Base-by-base conservation (phyloP, 2,797 vertebrate species). In the Micromesistius poutassou region DNA sequence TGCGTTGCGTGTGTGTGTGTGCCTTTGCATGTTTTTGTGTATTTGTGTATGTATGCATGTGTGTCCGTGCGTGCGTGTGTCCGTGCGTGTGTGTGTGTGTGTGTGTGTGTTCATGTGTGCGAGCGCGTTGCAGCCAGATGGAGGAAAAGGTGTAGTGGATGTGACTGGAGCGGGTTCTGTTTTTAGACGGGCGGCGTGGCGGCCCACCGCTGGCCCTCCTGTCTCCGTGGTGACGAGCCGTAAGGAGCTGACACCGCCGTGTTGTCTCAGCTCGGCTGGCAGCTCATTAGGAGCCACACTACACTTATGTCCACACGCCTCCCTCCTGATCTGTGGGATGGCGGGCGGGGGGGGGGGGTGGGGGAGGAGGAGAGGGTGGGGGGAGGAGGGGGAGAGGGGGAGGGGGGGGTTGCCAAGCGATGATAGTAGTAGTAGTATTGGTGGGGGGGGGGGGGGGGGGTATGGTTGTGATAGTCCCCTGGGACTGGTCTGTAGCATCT, bases 201-300 rank as follows among this genome's bases (percentile, higher is more conserved):
- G 85, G 90, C 85, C 81, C 83, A 71, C 84, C 83, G 78, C 80
- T 80, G 76, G 75, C 79, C 78, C 72, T 71, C 0, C 72, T 81
- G 79, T 86, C 46, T 55, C 46, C 55, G 13, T 84, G 89, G 87
- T 87, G 91, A 92, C 88, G 83, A 80, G 82, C 87, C 86, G 89
- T 83, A 76, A 86, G 82, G 84, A 89, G 84, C 81, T 84, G 87
- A 83, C 83, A 77, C 87, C 76, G 82, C 85, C 71, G 35, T 80
- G 80, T 62, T 83, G 83, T 46, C 0, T 46, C 2, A 4, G 46
- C 46, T 55, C 14, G 46, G 74, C 82, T 89, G 88, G 89, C 90
- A 89, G 91, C 90, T 92, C 91, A 93, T 92, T 92, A 93, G 89
- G 79, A 83, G 90, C 88, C 83, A 74, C 86, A 79, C 89, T 88